Evolutionary conservation across 2,888 invertebrate genomes (phyloP).

Genomic region (Agrochola lychnidis): DNA sequence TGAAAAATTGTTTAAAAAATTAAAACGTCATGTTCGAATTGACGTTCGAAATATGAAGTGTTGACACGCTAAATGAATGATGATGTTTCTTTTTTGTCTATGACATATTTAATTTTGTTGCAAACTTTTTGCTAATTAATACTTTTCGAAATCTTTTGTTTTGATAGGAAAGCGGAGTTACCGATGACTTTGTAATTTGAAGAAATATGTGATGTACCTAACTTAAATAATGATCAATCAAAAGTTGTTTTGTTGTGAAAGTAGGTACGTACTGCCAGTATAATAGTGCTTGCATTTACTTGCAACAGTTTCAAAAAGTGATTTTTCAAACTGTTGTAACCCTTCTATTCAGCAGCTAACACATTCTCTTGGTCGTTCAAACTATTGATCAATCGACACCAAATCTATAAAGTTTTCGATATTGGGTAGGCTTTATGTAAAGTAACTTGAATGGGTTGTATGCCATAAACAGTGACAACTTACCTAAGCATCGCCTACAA

Average conservation of each 20-base stretch:
- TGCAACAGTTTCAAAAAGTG: neutral
- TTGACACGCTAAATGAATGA: conserved; percentile 35
- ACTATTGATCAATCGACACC: conserved; percentile 37
- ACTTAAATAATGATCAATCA: neutral
- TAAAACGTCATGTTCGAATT: conserved; percentile 20
- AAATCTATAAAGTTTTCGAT: conserved; percentile 30
- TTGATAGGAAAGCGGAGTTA: neutral
- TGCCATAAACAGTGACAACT: conserved; percentile 43
- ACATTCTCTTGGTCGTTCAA: neutral
- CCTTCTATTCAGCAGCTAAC: neutral
- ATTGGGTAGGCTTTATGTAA: conserved; percentile 30
- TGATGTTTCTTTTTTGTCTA: conserved; percentile 13
- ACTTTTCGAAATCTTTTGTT: conserved; percentile 21
- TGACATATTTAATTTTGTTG: neutral
- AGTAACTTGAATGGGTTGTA: conserved; percentile 30
- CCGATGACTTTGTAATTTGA: neutral
- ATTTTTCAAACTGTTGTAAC: neutral
- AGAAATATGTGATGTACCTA: neutral
- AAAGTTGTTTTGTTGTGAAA: neutral
- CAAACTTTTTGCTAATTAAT: neutral
- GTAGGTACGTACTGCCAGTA: too few species aligned
- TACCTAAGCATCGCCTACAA: conserved; percentile 54
- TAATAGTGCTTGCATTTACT: too few species aligned
- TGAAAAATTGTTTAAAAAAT: conserved; percentile 70
- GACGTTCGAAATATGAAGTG: conserved; percentile 55